Evolutionary conservation across 2,888 invertebrate species (phyloP).

Genomic region (Abrostola triplasia): DNA sequence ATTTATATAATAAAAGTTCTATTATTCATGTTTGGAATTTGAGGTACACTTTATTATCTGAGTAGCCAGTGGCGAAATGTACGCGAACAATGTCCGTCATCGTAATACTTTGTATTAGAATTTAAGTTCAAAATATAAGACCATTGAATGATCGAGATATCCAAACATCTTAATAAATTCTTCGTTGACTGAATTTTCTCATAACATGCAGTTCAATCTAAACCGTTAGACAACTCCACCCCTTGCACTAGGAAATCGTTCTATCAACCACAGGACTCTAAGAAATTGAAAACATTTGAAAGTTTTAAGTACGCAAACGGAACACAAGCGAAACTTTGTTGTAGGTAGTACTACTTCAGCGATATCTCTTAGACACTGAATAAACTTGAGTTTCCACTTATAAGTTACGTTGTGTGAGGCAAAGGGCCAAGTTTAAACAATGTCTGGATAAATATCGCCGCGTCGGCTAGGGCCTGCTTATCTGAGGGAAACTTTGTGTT

Average conservation of each 20-base stretch:
- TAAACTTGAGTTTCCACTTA: constrained; percentile 3
- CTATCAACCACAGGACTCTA: neutral
- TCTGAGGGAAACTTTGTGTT: neutral
- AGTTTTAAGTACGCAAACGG: neutral
- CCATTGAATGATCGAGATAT: too few species aligned
- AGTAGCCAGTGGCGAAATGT: too few species aligned
- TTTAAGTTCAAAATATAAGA: too few species aligned
- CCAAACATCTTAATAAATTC: too few species aligned
- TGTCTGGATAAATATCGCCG: constrained; percentile 2
- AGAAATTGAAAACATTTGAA: neutral
- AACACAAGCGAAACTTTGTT: neutral
- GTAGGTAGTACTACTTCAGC: neutral
- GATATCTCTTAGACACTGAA: constrained; percentile 1
- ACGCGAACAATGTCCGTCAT: too few species aligned
- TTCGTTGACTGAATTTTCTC: too few species aligned
- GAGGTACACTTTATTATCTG: too few species aligned
- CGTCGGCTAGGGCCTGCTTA: neutral
- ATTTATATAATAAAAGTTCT: neutral
- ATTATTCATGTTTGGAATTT: too few species aligned
- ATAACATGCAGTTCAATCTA: too few species aligned
- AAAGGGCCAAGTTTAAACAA: constrained; percentile 7
- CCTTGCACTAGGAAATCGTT: too few species aligned
- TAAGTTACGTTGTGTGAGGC: neutral
- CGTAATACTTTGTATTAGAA: too few species aligned
- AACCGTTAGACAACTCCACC: too few species aligned